Evolutionary conservation across 2,888 invertebrate species (phyloP).

Genomic region (Calameuta idolon): DNA sequence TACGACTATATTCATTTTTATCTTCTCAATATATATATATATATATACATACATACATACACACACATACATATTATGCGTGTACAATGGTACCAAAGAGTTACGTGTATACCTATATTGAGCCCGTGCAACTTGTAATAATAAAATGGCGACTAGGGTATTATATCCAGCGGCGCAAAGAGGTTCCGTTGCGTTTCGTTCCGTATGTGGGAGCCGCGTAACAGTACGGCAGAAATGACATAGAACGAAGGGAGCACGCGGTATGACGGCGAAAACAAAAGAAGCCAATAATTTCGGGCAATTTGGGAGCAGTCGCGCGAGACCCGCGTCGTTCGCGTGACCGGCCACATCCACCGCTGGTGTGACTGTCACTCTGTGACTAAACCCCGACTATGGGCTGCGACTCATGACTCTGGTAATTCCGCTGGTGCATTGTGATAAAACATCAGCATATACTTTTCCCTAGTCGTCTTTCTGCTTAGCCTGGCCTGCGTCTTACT

Average conservation of each 20-base stretch:
- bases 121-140: not conserved
- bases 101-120: not conserved
- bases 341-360: constrained; percentile 41
- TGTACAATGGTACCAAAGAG: not conserved
- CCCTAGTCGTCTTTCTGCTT: constrained; percentile 14
- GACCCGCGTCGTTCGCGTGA: constrained; percentile 52
- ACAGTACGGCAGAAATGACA: constrained; percentile 55
- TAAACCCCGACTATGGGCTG: constrained; percentile 40
- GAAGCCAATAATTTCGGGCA: constrained; percentile 66
- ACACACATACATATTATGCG: too few species aligned
- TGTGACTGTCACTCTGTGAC: constrained; percentile 47
- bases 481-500: not conserved
- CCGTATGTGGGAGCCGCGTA: constrained; percentile 38
- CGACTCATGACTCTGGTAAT: constrained; percentile 34
- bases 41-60: not conserved
- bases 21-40: not conserved
- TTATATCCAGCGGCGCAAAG: not conserved
- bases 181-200: not conserved
- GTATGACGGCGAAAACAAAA: constrained; percentile 66
- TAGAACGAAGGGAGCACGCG: constrained; percentile 42
- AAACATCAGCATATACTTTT: constrained; percentile 44
- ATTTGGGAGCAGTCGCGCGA: constrained; percentile 65
- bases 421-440: constrained; percentile 39
- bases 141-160: constrained; percentile 17
- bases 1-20: not conserved